Conservation (phyloP, 2,113 vertebrate species). For the Malurus alboscapulatus region DNA sequence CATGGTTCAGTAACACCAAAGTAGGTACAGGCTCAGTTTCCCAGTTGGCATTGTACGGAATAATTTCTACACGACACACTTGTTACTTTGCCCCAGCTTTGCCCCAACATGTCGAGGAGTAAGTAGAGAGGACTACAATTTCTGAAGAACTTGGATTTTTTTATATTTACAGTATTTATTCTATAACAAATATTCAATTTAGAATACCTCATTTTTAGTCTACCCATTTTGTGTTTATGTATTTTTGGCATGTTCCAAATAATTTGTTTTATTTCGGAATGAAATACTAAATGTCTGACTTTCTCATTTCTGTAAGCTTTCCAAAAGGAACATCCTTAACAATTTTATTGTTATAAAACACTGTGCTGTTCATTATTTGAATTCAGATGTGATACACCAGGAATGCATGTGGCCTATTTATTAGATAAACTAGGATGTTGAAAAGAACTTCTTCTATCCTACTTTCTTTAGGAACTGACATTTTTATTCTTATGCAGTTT, state of each 20-base stretch:
- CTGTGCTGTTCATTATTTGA: slow-evolving; percentile 5
- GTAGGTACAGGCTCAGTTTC: background rate
- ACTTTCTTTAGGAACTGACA: slow-evolving; percentile 24
- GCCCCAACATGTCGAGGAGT: background rate
- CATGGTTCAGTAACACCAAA: background rate
- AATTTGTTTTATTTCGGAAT: slow-evolving; percentile 7
- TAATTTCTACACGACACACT: background rate
- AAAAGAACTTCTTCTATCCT: slow-evolving; percentile 43
- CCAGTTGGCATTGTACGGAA: background rate
- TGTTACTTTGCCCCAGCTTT: background rate
- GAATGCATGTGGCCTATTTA: slow-evolving; percentile 48
- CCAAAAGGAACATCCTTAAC: background rate
- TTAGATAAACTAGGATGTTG: slow-evolving; percentile 33
- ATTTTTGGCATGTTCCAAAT: background rate
- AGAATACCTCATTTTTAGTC: background rate
- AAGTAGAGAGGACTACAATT: background rate
- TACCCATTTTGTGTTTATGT: background rate
- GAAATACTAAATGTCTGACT: background rate
- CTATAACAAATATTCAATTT: background rate
- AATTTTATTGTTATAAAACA: slow-evolving; percentile 26
- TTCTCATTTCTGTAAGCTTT: slow-evolving; percentile 14
- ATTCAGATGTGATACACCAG: background rate
- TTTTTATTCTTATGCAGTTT: slow-evolving; percentile 31
- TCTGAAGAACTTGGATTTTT: background rate
- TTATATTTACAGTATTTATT: background rate